Conservation (phyloP, 2,113 vertebrate species). For the Todiramphus chloris region DNA sequence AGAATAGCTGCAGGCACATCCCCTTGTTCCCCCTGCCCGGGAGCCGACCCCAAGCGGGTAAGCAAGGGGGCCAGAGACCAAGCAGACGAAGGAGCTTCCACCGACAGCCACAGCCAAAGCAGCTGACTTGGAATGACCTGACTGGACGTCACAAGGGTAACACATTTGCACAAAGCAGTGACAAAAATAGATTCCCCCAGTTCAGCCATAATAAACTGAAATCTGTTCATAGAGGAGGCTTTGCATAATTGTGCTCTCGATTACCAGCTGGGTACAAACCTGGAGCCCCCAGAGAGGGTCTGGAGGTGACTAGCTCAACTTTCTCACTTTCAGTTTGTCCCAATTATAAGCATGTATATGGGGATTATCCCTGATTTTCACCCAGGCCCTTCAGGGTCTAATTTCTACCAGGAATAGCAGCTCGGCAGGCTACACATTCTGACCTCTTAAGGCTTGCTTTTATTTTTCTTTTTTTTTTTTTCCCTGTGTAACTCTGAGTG, state of each 20-base stretch:
- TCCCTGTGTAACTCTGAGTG: background rate
- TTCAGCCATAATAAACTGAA: background rate
- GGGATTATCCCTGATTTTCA: conserved; percentile 65
- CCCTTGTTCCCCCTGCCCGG: background rate
- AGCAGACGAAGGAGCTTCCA: background rate
- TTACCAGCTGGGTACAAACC: background rate
- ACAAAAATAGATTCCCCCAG: conserved; percentile 46
- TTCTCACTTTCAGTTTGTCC: conserved; percentile 32
- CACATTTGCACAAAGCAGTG: background rate
- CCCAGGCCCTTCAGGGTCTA: background rate
- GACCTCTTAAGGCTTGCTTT: background rate
- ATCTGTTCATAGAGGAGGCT: conserved; percentile 41
- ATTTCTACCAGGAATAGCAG: conserved; percentile 30
- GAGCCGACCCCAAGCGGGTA: background rate
- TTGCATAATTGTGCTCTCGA: background rate
- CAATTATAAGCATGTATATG: conserved; percentile 38
- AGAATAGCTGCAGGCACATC: conserved; percentile 76
- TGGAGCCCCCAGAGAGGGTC: background rate
- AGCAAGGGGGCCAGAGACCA: background rate
- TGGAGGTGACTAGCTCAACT: background rate
- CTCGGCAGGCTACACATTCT: background rate
- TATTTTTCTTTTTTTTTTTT: background rate
- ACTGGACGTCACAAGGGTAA: conserved; percentile 31
- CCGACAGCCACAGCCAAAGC: background rate
- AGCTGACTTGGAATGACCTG: conserved; percentile 51